Evolutionary conservation across 2,888 invertebrate genomes (phyloP).

Genomic region (Drosophila barbarae): DNA sequence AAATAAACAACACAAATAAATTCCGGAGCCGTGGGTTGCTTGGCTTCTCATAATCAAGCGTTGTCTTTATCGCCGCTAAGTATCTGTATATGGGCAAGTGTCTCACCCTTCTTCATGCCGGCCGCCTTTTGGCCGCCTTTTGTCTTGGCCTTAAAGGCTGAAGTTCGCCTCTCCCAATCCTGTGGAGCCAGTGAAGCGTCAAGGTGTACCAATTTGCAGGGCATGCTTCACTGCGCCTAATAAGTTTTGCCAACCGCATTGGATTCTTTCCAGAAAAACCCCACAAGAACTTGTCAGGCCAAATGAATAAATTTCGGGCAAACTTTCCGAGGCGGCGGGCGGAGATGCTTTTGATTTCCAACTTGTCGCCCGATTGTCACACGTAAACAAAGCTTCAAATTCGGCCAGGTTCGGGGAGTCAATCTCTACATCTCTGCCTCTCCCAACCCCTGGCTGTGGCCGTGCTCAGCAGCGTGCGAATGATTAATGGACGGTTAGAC

Average conservation of each 20-base stretch:
- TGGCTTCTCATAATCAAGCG: slow-evolving; percentile 65
- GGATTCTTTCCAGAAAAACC: slow-evolving; percentile 40
- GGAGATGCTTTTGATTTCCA: slow-evolving; percentile 63
- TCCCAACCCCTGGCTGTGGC: slow-evolving; percentile 18
- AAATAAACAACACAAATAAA: slow-evolving; percentile 72
- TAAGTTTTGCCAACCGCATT: slow-evolving; percentile 67
- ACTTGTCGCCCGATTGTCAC: slow-evolving; percentile 74
- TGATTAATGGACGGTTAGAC: slow-evolving; percentile 79
- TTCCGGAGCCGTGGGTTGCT: slow-evolving; percentile 58
- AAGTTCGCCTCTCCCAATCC: neutral
- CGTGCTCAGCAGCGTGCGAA: slow-evolving; percentile 73
- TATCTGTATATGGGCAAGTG: slow-evolving; percentile 59
- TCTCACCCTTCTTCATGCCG: slow-evolving; percentile 10
- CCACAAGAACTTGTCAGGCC: slow-evolving; percentile 57
- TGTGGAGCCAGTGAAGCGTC: slow-evolving; percentile 73
- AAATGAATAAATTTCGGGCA: slow-evolving; percentile 69
- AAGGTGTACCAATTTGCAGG: slow-evolving; percentile 78
- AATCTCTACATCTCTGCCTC: slow-evolving; percentile 1
- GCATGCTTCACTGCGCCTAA: slow-evolving; percentile 74
- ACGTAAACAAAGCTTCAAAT: slow-evolving; percentile 73
- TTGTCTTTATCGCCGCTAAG: slow-evolving; percentile 70
- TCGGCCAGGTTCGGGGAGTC: slow-evolving; percentile 43
- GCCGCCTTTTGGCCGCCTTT: slow-evolving; percentile 51
- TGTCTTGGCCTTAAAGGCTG: slow-evolving; percentile 16
- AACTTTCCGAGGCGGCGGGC: slow-evolving; percentile 15